Conservation (phyloP, 2,888 invertebrate species). For the Cenopis cana region DNA sequence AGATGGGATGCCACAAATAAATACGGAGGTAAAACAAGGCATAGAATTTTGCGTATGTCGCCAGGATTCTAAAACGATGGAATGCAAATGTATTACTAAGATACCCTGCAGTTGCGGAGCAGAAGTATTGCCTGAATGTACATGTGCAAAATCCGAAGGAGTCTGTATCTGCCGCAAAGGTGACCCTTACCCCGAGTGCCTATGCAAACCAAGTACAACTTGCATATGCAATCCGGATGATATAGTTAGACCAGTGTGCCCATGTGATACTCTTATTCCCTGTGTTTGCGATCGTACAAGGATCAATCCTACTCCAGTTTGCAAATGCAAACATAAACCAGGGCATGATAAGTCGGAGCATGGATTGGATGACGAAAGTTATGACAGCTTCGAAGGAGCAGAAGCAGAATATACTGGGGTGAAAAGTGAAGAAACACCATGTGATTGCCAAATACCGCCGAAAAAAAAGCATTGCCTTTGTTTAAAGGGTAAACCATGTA, state of each 20-base stretch:
- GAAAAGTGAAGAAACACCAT: conserved; percentile 53
- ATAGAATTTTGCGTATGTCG: conserved; percentile 63
- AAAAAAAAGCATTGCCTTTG: conserved; percentile 62
- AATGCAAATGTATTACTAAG: conserved; percentile 66
- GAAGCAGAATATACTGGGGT: conserved; percentile 44
- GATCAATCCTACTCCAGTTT: conserved; percentile 64
- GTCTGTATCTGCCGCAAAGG: conserved; percentile 69
- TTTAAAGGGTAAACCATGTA: conserved; percentile 65
- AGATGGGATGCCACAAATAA: conserved; percentile 72
- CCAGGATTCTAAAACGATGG: conserved; percentile 57
- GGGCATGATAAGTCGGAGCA: conserved; percentile 55
- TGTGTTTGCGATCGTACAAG: conserved; percentile 67
- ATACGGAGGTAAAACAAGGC: conserved; percentile 54
- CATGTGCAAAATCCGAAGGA: conserved; percentile 60
- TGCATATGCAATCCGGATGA: conserved; percentile 69
- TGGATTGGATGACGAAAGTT: conserved; percentile 14
- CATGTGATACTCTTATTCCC: conserved; percentile 67
- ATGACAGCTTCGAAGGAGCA: conserved; percentile 41
- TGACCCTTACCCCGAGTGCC: conserved; percentile 61
- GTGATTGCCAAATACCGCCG: conserved; percentile 66
- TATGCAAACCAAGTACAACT: conserved; percentile 61
- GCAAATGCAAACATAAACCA: conserved; percentile 67
- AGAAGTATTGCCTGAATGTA: conserved; percentile 62
- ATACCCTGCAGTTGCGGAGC: conserved; percentile 73
- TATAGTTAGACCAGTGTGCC: conserved; percentile 61